phyloP scores from a whole-genome alignment of 2,113 vertebrate species.

The Colaptes auratus region DNA sequence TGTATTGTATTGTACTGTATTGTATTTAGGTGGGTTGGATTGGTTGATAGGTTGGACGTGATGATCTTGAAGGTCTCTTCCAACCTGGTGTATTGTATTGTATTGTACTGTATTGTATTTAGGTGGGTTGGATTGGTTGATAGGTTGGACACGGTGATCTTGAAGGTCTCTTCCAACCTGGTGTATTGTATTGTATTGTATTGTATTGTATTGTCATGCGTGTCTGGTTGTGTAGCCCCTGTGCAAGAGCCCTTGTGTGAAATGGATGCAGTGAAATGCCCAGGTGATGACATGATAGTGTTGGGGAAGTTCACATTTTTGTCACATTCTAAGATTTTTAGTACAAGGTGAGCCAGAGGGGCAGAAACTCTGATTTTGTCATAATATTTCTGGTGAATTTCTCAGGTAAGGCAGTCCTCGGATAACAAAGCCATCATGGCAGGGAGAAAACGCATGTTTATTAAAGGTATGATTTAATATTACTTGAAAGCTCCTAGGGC shows the following conservation, averaged over 20 bases:
- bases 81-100: too few relatives aligned
- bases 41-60: too few relatives aligned
- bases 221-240: too few relatives aligned
- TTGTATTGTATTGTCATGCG: too few relatives aligned
- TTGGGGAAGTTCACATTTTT: not conserved
- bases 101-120: too few relatives aligned
- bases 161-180: too few relatives aligned
- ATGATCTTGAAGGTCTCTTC: too few relatives aligned
- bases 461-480: slow-evolving; percentile 12
- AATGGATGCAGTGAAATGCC: not conserved
- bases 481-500: not conserved
- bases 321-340: not conserved
- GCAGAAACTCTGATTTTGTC: not conserved
- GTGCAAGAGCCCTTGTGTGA: not conserved
- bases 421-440: not conserved
- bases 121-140: too few relatives aligned
- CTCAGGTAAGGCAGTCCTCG: not conserved
- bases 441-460: slow-evolving; percentile 31
- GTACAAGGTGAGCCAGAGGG: not conserved
- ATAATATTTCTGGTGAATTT: not conserved
- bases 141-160: too few relatives aligned
- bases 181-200: too few relatives aligned
- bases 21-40: too few relatives aligned
- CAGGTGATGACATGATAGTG: not conserved
- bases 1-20: too few relatives aligned